Evolutionary conservation across 2,797 vertebrate species (phyloP).

Genomic region (Pseudochaenichthys georgianus): DNA sequence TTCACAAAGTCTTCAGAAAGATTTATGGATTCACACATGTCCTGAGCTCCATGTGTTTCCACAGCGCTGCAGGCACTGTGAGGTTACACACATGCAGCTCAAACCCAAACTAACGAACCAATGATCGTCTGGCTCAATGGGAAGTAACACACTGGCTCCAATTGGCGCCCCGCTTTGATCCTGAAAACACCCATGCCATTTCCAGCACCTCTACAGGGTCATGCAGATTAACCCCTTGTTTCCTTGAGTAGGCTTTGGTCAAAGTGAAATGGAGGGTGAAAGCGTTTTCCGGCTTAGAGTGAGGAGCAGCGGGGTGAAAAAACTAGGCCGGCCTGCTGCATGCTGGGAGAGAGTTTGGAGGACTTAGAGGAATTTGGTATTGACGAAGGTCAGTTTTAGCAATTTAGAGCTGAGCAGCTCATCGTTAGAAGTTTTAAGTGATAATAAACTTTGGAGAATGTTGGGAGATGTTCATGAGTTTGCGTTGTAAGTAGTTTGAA

Average conservation of each 20-base stretch:
- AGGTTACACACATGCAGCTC: not conserved
- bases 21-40: not conserved
- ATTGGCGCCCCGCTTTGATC: conserved; percentile 64
- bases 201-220: conserved; percentile 55
- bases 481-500: not conserved
- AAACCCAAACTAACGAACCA: conserved; percentile 29
- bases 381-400: conserved; percentile 1
- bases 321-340: conserved; percentile 27
- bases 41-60: not conserved
- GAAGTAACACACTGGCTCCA: conserved; percentile 56
- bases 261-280: conserved; percentile 66
- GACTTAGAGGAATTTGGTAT: conserved; percentile 20
- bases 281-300: conserved; percentile 39
- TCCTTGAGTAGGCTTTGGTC: conserved; percentile 52
- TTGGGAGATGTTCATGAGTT: conserved; percentile 9
- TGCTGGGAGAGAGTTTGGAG: conserved; percentile 41
- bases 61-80: not conserved
- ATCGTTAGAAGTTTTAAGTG: not conserved
- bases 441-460: not conserved
- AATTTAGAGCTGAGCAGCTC: conserved; percentile 18
- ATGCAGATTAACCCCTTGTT: conserved; percentile 69
- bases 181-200: conserved; percentile 29
- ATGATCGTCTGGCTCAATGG: conserved; percentile 46
- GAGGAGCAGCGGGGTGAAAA: conserved; percentile 7
- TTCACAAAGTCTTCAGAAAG: not conserved